Conservation (phyloP, 1,140 invertebrate species). For the Nasonia vitripennis region DNA sequence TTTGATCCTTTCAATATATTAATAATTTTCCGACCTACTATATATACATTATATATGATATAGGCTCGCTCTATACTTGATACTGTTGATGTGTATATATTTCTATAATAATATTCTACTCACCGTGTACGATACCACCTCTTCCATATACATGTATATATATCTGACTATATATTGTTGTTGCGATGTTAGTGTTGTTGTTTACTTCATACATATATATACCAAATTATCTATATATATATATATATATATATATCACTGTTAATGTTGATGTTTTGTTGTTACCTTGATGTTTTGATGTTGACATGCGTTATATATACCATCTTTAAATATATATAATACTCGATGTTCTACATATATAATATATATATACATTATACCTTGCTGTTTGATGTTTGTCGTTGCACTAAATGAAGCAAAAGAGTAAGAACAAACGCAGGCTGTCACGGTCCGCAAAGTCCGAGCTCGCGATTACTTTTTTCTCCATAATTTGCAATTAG, state of each 20-base stretch:
- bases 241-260: slow-evolving; percentile 58
- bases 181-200: slow-evolving; percentile 68
- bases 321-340: slow-evolving; percentile 41
- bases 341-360: slow-evolving; percentile 54
- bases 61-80: not conserved
- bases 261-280: slow-evolving; percentile 65
- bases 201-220: slow-evolving; percentile 56
- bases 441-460: slow-evolving; percentile 40
- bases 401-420: slow-evolving; percentile 67
- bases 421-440: slow-evolving; percentile 47
- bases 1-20: slow-evolving; percentile 2
- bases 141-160: slow-evolving; percentile 59
- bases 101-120: slow-evolving; percentile 49
- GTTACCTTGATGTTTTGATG: slow-evolving; percentile 67
- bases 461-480: slow-evolving; percentile 28
- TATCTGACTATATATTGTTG: slow-evolving; percentile 58
- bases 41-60: slow-evolving; percentile 39
- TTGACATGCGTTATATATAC: slow-evolving; percentile 63
- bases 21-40: slow-evolving; percentile 29
- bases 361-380: slow-evolving; percentile 63
- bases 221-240: slow-evolving; percentile 58
- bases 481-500: not conserved
- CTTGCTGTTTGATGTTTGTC: slow-evolving; percentile 75
- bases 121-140: slow-evolving; percentile 60
- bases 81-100: not conserved